Evolutionary conservation across 2,888 invertebrate species (phyloP).

Genomic region (Synergus itoensis): DNA sequence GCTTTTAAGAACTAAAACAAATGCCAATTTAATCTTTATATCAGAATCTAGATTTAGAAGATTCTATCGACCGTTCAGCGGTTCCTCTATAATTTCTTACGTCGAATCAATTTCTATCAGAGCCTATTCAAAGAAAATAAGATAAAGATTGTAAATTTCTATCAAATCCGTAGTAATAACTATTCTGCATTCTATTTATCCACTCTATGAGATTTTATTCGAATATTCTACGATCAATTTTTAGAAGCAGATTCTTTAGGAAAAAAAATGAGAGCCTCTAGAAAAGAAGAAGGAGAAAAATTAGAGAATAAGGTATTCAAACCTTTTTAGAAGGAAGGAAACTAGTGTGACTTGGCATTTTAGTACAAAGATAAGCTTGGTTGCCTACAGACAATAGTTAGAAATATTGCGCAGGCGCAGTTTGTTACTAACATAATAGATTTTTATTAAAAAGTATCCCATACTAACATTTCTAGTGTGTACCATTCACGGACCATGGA

Average conservation of each 20-base stretch:
- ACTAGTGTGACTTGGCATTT: slow-evolving; percentile 63
- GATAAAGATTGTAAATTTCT: slow-evolving; percentile 5
- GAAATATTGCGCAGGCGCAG: slow-evolving; percentile 73
- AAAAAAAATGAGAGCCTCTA: not conserved
- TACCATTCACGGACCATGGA: slow-evolving; percentile 58
- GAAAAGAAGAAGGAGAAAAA: not conserved
- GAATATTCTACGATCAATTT: slow-evolving; percentile 13
- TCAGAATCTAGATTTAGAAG: not conserved
- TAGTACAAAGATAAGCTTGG: slow-evolving; percentile 71
- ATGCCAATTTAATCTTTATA: slow-evolving; percentile 25
- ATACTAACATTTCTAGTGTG: slow-evolving; percentile 23
- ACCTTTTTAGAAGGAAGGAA: slow-evolving; percentile 45
- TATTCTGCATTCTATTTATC: slow-evolving; percentile 1
- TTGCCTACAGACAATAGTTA: slow-evolving; percentile 72
- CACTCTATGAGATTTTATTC: slow-evolving; percentile 5
- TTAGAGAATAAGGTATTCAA: slow-evolving; percentile 1
- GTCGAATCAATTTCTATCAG: slow-evolving; percentile 1
- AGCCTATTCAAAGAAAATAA: not conserved
- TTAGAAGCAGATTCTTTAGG: slow-evolving; percentile 54
- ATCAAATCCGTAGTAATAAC: not conserved
- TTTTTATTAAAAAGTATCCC: slow-evolving; percentile 56
- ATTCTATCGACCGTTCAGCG: not conserved
- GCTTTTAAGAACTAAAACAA: not conserved
- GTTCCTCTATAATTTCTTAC: slow-evolving; percentile 24
- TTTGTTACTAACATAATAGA: slow-evolving; percentile 59